phyloP scores from a whole-genome alignment of 2,888 invertebrate species.

The Aleiodes alternator region DNA sequence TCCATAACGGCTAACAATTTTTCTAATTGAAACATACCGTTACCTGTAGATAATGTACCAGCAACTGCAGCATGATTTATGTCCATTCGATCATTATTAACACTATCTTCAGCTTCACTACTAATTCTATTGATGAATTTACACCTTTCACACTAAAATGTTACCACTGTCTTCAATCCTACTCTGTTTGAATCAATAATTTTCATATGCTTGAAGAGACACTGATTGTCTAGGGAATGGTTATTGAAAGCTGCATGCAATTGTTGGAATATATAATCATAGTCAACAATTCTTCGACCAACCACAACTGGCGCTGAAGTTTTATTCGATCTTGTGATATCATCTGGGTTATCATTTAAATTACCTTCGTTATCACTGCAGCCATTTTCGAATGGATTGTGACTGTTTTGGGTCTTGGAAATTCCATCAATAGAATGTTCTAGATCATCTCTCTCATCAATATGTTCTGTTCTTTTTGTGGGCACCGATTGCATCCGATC shows the following conservation, averaged over 20 bases:
- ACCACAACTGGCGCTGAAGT: not conserved
- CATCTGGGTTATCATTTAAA: too few species aligned
- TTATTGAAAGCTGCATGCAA: constrained; percentile 10
- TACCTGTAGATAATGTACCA: constrained; percentile 52
- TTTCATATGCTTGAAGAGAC: constrained; percentile 5
- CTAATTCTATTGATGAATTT: constrained; percentile 44
- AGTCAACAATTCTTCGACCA: constrained; percentile 24
- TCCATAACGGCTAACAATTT: constrained; percentile 52
- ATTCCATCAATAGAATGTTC: too few species aligned
- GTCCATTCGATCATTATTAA: constrained; percentile 31
- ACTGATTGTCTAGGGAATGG: not conserved
- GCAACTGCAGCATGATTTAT: constrained; percentile 50
- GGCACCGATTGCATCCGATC: too few species aligned
- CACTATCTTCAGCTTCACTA: constrained; percentile 35
- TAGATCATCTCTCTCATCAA: too few species aligned
- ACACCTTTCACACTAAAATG: constrained; percentile 44
- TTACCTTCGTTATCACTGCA: too few species aligned
- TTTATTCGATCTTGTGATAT: too few species aligned
- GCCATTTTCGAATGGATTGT: too few species aligned
- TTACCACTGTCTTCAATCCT: constrained; percentile 32
- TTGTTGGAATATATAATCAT: not conserved
- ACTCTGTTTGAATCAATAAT: not conserved
- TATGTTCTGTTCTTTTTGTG: too few species aligned
- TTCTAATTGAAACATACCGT: constrained; percentile 53
- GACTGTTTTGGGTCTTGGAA: too few species aligned